Percentiles rank a stretch among this genome's conserved stretches.
Conservation (phyloP, 2,888 invertebrate genomes). For the Agrochola lota region DNA sequence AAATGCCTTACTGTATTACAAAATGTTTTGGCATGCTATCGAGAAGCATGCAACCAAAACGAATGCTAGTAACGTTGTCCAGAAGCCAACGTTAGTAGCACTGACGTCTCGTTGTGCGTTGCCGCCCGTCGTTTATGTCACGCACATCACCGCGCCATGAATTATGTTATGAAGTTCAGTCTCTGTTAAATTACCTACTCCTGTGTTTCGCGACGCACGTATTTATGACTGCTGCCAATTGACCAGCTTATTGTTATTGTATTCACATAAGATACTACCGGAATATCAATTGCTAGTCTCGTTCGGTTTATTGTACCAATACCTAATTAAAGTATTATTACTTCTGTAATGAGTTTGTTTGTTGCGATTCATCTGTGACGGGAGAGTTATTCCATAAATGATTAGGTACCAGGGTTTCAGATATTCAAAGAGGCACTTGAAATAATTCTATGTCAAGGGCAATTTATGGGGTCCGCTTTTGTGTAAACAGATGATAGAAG, state of each 20-base stretch:
- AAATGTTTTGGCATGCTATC: background rate
- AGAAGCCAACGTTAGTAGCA: too few relatives aligned
- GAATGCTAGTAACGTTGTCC: too few relatives aligned
- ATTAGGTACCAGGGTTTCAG: background rate
- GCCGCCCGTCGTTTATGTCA: background rate
- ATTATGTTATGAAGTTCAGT: background rate
- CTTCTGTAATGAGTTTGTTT: conserved; percentile 37
- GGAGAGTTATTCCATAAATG: background rate
- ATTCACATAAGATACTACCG: conserved; percentile 23
- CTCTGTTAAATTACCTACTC: conserved; percentile 34
- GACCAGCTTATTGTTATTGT: conserved; percentile 45
- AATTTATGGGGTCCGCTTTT: background rate
- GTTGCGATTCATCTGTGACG: background rate
- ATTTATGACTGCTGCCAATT: conserved; percentile 58
- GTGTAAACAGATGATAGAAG: background rate
- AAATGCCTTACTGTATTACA: background rate
- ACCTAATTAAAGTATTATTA: conserved; percentile 24
- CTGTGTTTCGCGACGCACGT: conserved; percentile 19
- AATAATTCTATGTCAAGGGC: background rate
- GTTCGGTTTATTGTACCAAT: conserved; percentile 24
- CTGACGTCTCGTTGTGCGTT: too few relatives aligned
- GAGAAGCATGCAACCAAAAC: background rate
- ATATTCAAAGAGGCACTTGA: background rate
- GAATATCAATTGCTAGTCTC: conserved; percentile 47
- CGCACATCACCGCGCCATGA: background rate